Evolutionary conservation across 2,113 vertebrate genomes (phyloP).

Genomic region (Corythoichthys haematopterus): DNA sequence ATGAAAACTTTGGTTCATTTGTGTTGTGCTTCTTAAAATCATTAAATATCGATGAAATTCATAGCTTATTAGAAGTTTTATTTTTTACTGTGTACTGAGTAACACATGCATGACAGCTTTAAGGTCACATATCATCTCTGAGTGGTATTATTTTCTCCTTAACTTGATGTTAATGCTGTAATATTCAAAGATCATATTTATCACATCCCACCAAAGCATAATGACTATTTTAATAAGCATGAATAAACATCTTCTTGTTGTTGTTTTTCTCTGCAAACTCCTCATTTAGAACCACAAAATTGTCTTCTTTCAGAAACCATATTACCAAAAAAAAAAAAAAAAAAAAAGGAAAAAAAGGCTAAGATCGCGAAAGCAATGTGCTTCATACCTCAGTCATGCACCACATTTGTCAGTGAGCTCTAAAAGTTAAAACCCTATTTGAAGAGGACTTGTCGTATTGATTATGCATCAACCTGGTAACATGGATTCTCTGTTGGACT

Average conservation of each 20-base stretch:
- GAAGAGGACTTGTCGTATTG: conserved; percentile 60
- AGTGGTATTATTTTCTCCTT: no score
- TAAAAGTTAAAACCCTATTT: conserved; percentile 58
- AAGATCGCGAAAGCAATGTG: conserved; percentile 26
- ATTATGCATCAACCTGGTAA: conserved; percentile 59
- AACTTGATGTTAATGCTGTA: no score
- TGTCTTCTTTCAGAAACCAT: neutral
- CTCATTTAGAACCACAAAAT: neutral
- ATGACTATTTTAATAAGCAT: neutral
- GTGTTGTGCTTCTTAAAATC: no score
- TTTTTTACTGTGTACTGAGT: no score
- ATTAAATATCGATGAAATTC: no score
- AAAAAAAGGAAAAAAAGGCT: conserved; percentile 5
- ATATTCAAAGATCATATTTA: no score
- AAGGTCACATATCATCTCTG: no score
- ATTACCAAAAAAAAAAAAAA: no score
- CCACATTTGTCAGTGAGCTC: conserved; percentile 38
- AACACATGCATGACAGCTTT: no score
- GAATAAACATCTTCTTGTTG: neutral
- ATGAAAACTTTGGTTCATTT: no score
- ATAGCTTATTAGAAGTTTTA: no score
- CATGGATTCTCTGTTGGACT: conserved; percentile 40
- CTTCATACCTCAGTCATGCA: conserved; percentile 14
- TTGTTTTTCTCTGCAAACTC: neutral
- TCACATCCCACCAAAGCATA: neutral